Percentiles rank a stretch among this genome's conserved stretches.
Evolutionary conservation across 2,888 invertebrate species (phyloP).

Genomic region (Brachynemurus nebulosus): DNA sequence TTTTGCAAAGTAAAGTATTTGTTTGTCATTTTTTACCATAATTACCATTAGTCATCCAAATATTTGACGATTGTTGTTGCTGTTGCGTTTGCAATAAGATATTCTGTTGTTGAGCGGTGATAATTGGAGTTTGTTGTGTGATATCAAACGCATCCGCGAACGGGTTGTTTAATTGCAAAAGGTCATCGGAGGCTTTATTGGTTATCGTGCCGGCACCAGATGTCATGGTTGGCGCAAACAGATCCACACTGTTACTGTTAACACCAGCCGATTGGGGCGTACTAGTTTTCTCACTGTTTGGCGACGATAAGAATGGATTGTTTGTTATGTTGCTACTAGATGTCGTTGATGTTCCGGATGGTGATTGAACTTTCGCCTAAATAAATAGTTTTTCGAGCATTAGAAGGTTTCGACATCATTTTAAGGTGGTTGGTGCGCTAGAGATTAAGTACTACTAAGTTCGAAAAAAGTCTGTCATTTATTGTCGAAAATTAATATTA

Average conservation of each 20-base stretch:
- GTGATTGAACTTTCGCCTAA: conserved; percentile 65
- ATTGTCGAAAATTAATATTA: too few species aligned
- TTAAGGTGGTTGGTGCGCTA: too few species aligned
- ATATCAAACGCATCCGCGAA: conserved; percentile 56
- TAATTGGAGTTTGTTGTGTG: conserved; percentile 23
- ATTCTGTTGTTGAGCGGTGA: conserved; percentile 13
- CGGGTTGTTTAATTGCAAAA: conserved; percentile 80
- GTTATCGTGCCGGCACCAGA: conserved; percentile 29
- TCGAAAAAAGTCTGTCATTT: too few species aligned
- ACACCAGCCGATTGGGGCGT: conserved; percentile 24
- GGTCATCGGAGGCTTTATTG: conserved; percentile 73
- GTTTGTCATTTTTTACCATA: too few species aligned
- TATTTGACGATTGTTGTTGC: conserved; percentile 27
- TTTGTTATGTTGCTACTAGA: conserved; percentile 37
- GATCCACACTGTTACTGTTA: conserved; percentile 50
- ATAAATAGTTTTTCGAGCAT: too few species aligned
- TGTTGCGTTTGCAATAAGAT: conserved; percentile 16
- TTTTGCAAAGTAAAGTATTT: too few species aligned
- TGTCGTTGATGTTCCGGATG: conserved; percentile 33
- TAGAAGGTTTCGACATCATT: too few species aligned
- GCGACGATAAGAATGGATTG: conserved; percentile 75
- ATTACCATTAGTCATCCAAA: conserved; percentile 42
- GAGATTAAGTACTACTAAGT: too few species aligned
- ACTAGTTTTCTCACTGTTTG: conserved; percentile 32
- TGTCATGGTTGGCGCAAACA: conserved; percentile 47